Base-by-base conservation (phyloP, 2,888 invertebrate species). In the Calliopum simillimum region DNA sequence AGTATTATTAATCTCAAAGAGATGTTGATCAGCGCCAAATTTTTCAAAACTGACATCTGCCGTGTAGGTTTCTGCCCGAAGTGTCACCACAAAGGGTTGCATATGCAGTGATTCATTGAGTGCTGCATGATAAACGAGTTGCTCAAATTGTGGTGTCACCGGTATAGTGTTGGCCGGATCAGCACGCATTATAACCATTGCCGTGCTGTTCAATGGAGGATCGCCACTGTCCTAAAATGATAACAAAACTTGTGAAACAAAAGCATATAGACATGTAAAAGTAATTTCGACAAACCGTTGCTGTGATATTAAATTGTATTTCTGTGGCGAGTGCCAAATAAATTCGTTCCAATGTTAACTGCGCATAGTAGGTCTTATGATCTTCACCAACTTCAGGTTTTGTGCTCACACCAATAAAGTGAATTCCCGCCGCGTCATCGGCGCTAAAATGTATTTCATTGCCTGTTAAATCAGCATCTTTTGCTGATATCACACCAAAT, bases 391-490 rank as follows among this genome's bases (percentile, higher is more conserved):
- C 59, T 8, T 63, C 71, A 41, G 70, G 69, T 23, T 72, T 68
- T 2, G 73, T 73, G 41, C 71, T 66, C 13, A 76, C 74, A 12
- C 66, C 65, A 21, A 80, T 76, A 33, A 63, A 49, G 59, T 76
- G 64, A 5, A 65, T 23, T 5, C 33, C 33, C 23, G 68, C 67
- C 41, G 77, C 76, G 51, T 77, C 74, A 21, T 67, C 59, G 4
- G 80, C 75, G 16, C 74, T 72, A 73, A 81, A 80, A 13, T 19
- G 65, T 33, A 81, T 74, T 69, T 71, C 58, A 72, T 79, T 76
- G 47, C 76, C 74, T 19, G 71, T 69, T 25, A 81, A 66, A 71
- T 81, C 81, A 49, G 75, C 68, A 69, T 80, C 81, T 19, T 25
- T 74, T 14, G 79, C 81, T 6, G 74, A 69, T 64, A 80, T 79